These are phyloP conservation scores for Tetanocera ferruginea DNA, from an alignment of 2,888 invertebrate genomes.

Conservation along the genomic window DNA sequence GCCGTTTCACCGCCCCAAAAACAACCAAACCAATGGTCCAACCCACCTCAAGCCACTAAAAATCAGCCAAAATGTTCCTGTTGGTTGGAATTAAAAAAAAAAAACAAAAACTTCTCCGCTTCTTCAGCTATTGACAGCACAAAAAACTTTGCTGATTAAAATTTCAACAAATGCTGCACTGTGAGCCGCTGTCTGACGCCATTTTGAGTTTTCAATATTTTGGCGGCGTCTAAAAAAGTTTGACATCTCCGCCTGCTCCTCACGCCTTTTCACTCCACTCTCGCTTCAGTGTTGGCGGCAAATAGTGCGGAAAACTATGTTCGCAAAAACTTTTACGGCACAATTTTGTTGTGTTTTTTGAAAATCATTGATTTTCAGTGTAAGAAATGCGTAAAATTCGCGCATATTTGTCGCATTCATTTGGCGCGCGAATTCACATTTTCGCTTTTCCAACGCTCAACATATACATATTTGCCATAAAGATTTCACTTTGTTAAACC, in stretches of 20 bases:
- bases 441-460: not conserved
- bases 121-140: conserved; percentile 2
- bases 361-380: conserved; percentile 15
- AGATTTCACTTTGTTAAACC: too few relatives aligned
- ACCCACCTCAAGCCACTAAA: too few relatives aligned
- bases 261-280: too few relatives aligned
- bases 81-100: too few relatives aligned
- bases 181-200: not conserved
- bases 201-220: conserved; percentile 5
- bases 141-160: conserved; percentile 11
- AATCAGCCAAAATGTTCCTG: too few relatives aligned
- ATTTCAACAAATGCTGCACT: not conserved
- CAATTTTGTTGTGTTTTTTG: not conserved
- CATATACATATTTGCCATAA: too few relatives aligned
- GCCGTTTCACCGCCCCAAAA: too few relatives aligned
- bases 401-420: not conserved
- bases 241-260: too few relatives aligned
- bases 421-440: not conserved
- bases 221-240: not conserved
- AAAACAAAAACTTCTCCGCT: not conserved
- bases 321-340: conserved; percentile 2
- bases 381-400: not conserved
- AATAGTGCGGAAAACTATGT: conserved; percentile 23
- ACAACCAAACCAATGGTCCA: too few relatives aligned
- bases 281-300: not conserved